Base-by-base conservation (phyloP, 2,888 invertebrate genomes). In the Cabera pusaria region DNA sequence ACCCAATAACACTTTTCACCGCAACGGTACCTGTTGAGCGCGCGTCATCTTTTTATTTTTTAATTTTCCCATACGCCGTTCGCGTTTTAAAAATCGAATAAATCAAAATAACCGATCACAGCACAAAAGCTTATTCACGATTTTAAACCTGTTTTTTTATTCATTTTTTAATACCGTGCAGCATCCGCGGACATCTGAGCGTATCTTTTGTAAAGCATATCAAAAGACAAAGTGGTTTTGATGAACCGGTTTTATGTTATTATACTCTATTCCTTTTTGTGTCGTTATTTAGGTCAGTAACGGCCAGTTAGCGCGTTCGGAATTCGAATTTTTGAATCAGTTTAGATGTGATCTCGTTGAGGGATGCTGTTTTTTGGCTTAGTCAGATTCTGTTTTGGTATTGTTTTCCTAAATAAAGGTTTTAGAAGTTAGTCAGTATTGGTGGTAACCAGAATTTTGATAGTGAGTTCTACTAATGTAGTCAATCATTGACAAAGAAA, bases 21-120 rank as follows among this genome's bases (percentile, higher is more conserved):
- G 2, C 59, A 50, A 52, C 67, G 52, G 74, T 86, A 87, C 87
- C 86, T 87, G 87, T 86, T 88, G 87, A 86, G 56, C 72, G 60
- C 61, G 61, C 57, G 45, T 68, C 76, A 67, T 77, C 81, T 83
- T 83, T 86, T 86, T 83, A 76, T 77, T 59, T 75, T 14, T 14
- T 14, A 14, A 14, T 14, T 14, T 61, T 70, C 73, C 63, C 72
- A 68, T 63, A 72, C 73, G 63, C 68, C 61, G 67, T 56, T 64
- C 72, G 75, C 70, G 69, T 59, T 72, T 78, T 81, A 85, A 86
- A 88, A 86, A 87, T 83, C 79, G 80, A 83, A 87, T 87, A 88
- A 87, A 87, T 87, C 85, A 88, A 84, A 85, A 86, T 80, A 84
- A 80, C 84, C 84, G 85, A 86, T 86, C 79, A 68, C 64, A 43